Conservation (phyloP, 2,113 vertebrate species). For the Nothobranchius kuhntae region DNA sequence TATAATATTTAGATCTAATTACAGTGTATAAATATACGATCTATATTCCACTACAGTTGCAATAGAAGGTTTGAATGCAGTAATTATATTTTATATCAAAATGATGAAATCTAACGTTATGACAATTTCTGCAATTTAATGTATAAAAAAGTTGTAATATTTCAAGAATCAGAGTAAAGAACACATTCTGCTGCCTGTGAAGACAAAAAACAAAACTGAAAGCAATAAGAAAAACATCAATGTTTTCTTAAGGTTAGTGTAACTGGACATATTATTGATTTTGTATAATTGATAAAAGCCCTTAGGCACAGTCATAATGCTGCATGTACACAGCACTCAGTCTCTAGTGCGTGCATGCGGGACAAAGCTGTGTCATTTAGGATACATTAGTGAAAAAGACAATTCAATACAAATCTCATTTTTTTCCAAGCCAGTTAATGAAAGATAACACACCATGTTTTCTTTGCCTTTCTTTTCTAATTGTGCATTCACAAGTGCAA, state of each 20-base stretch:
- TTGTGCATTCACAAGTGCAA: not conserved
- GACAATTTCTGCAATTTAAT: not conserved
- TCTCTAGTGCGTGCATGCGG: not conserved
- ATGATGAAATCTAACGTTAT: not conserved
- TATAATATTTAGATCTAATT: too few species aligned
- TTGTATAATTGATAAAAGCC: slow-evolving; percentile 24
- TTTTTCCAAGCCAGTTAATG: not conserved
- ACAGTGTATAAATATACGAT: too few species aligned
- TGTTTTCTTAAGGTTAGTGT: too few species aligned
- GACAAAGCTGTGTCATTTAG: not conserved
- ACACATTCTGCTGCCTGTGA: slow-evolving; percentile 1
- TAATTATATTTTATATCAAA: not conserved
- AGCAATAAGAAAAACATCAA: too few species aligned
- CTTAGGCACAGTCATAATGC: slow-evolving; percentile 18
- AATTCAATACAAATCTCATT: slow-evolving; percentile 13
- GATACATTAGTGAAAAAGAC: not conserved
- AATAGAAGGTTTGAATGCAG: too few species aligned
- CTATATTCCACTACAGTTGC: too few species aligned
- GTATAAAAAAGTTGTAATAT: not conserved
- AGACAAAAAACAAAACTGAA: not conserved
- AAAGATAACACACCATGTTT: not conserved
- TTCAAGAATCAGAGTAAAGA: not conserved
- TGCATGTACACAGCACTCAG: slow-evolving; percentile 1
- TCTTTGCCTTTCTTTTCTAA: not conserved
- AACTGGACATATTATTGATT: too few species aligned